phyloP scores from a whole-genome alignment of 2,888 invertebrate species.

The Tipula helvola region DNA sequence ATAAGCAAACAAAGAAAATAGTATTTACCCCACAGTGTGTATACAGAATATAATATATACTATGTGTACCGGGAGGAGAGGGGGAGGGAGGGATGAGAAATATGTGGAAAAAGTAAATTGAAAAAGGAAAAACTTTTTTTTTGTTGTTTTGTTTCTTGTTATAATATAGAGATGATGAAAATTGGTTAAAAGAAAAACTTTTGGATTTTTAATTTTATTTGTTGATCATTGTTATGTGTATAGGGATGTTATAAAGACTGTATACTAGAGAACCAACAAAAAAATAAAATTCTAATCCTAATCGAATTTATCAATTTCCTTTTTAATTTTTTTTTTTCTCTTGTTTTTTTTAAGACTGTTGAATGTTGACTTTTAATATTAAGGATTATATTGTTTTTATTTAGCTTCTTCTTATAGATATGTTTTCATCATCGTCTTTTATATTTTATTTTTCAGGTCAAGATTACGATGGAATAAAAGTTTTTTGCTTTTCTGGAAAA shows the following conservation, averaged over 20 bases:
- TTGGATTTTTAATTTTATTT: neutral
- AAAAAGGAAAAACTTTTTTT: neutral
- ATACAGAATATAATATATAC: too few species aligned
- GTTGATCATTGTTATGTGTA: neutral
- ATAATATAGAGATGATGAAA: neutral
- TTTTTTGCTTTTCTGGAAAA: neutral
- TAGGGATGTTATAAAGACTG: neutral
- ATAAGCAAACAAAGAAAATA: neutral
- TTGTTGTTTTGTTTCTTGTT: neutral
- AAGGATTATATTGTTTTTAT: neutral
- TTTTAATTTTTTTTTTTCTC: neutral
- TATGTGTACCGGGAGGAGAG: neutral
- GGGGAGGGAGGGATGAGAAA: neutral
- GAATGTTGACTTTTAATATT: neutral
- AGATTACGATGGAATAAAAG: neutral
- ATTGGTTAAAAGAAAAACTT: neutral
- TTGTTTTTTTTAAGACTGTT: neutral
- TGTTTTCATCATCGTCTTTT: neutral
- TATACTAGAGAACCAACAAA: neutral
- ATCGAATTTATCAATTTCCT: slow-evolving; percentile 4
- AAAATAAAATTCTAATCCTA: neutral
- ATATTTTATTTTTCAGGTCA: neutral
- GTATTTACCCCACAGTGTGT: neutral
- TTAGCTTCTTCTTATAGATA: neutral
- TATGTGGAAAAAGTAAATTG: neutral